phyloP scores from a whole-genome alignment of 1,140 invertebrate genomes.

The Drosophila gunungcola region DNA sequence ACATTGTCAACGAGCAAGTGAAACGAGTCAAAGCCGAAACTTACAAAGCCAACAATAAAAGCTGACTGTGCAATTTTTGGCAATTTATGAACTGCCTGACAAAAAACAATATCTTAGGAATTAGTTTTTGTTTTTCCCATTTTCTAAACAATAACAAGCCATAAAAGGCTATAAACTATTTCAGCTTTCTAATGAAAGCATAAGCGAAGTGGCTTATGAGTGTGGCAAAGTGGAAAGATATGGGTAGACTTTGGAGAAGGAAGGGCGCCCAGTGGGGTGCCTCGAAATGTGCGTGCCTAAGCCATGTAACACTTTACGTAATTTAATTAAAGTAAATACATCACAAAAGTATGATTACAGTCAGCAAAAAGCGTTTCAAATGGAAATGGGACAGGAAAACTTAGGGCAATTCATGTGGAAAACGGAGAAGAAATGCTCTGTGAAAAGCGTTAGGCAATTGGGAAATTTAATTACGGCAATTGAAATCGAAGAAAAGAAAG shows the following conservation, averaged over 20 bases:
- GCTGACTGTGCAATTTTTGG: conserved; percentile 36
- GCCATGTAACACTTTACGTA: conserved; percentile 75
- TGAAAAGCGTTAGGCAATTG: conserved; percentile 18
- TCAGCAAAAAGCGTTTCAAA: conserved; percentile 42
- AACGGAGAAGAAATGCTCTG: conserved; percentile 34
- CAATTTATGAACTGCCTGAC: conserved; percentile 43
- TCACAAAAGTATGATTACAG: conserved; percentile 61
- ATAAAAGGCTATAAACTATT: conserved; percentile 52
- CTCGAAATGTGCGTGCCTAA: conserved; percentile 59
- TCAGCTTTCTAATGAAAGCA: conserved; percentile 78
- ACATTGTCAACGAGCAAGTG: conserved; percentile 50
- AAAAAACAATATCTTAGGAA: conserved; percentile 49
- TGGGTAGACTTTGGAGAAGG: conserved; percentile 2
- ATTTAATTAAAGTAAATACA: conserved; percentile 77
- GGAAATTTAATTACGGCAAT: conserved; percentile 15
- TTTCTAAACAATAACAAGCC: conserved; percentile 36
- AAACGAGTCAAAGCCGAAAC: conserved; percentile 36
- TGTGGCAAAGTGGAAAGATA: conserved; percentile 41
- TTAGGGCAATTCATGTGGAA: conserved; percentile 31
- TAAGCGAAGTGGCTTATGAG: conserved; percentile 28
- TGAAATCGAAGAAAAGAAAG: neutral
- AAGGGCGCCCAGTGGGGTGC: conserved; percentile 8
- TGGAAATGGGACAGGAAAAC: conserved; percentile 40
- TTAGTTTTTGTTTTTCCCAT: conserved; percentile 48
- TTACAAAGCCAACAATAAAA: conserved; percentile 24